Evolutionary conservation across 92 coral and sea anemone genomes (phyloP).

Genomic region (Phenganax stokvisi): DNA sequence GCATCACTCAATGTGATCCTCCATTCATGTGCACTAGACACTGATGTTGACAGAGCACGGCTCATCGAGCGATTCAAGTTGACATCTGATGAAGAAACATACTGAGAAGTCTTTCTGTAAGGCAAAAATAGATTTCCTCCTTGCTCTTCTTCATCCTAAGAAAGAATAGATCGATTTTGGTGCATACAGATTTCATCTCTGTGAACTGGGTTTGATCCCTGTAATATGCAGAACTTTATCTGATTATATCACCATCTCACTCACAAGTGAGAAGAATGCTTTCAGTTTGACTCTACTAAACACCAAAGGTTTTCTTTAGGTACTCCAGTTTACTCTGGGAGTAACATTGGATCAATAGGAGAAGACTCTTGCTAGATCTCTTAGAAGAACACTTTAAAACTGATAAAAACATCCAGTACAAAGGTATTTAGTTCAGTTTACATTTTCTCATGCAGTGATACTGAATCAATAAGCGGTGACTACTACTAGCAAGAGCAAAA

Average conservation of each 20-base stretch:
- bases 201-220: background rate
- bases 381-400: background rate
- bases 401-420: background rate
- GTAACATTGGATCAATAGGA: too few species aligned
- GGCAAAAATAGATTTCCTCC: background rate
- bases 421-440: background rate
- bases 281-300: too few species aligned
- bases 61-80: conserved; percentile 16
- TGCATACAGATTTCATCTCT: background rate
- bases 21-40: conserved; percentile 55
- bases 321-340: too few species aligned
- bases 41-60: conserved; percentile 32
- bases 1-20: conserved; percentile 65
- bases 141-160: conserved; percentile 28
- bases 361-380: too few species aligned
- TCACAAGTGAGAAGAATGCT: too few species aligned
- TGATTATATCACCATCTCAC: too few species aligned
- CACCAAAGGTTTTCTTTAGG: too few species aligned
- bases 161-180: conserved; percentile 8
- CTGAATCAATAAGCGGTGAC: too few species aligned
- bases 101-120: background rate
- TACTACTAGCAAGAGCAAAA: too few species aligned
- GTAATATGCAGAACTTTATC: too few species aligned
- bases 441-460: too few species aligned
- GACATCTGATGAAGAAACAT: conserved; percentile 7